phyloP scores from a whole-genome alignment of 2,888 invertebrate species.

The Mamestra brassicae region DNA sequence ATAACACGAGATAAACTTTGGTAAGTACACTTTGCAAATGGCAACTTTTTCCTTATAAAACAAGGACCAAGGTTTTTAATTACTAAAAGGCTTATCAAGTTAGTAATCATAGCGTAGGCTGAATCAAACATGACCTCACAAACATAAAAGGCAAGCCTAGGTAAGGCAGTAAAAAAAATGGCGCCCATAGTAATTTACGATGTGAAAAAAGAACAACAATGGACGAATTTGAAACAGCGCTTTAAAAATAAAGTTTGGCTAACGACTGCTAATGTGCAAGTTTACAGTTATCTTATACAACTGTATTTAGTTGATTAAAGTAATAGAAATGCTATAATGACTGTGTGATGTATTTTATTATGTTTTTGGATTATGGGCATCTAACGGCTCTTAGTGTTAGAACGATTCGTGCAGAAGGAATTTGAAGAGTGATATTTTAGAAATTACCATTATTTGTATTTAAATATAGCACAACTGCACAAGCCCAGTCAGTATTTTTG shows the following conservation, averaged over 20 bases:
- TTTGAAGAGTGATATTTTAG: not conserved
- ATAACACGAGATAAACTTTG: not conserved
- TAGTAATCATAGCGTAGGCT: constrained; percentile 53
- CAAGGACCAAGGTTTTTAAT: constrained; percentile 28
- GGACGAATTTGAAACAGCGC: constrained; percentile 26
- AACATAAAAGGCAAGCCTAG: constrained; percentile 64
- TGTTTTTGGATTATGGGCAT: constrained; percentile 28
- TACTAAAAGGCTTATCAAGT: constrained; percentile 57
- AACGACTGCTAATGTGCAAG: constrained; percentile 44
- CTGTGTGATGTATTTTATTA: constrained; percentile 54
- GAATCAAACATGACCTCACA: constrained; percentile 62
- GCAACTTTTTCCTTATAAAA: constrained; percentile 17
- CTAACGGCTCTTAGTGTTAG: constrained; percentile 41
- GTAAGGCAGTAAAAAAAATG: constrained; percentile 41
- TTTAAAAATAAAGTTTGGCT: constrained; percentile 26
- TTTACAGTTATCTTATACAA: constrained; percentile 52
- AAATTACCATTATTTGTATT: not conserved
- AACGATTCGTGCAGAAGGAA: constrained; percentile 4
- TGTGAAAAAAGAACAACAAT: constrained; percentile 60
- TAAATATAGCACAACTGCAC: not conserved
- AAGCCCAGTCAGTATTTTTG: not conserved
- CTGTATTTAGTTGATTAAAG: constrained; percentile 55
- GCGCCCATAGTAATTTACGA: constrained; percentile 36
- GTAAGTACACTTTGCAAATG: constrained; percentile 7
- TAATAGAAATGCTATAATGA: constrained; percentile 52